Conservation (phyloP, 1,140 invertebrate species). For the Eueides isabella region DNA sequence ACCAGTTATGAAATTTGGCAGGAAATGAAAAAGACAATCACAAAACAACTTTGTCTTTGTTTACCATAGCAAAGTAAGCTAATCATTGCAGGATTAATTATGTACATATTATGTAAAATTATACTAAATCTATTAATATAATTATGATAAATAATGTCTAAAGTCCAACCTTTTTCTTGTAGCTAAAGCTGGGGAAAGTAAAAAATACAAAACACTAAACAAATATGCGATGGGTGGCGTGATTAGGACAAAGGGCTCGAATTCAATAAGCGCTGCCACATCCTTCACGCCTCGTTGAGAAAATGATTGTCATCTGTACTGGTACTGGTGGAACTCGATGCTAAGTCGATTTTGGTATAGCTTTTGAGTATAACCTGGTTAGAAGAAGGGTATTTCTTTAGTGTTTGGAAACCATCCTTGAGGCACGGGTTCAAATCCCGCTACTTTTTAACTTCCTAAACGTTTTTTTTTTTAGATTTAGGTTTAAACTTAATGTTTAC, state of each 20-base stretch:
- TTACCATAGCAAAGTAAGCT: too few species aligned
- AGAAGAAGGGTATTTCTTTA: too few species aligned
- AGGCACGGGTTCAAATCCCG: too few species aligned
- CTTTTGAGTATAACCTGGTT: too few species aligned
- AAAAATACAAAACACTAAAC: conserved; percentile 29
- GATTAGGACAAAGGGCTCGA: conserved; percentile 18
- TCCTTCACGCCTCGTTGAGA: conserved; percentile 41
- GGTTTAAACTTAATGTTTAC: too few species aligned
- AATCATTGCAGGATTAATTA: not conserved
- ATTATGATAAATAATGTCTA: not conserved
- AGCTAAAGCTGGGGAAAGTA: not conserved
- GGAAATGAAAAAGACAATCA: too few species aligned
- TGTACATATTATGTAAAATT: not conserved
- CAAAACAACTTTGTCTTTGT: too few species aligned
- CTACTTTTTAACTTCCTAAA: too few species aligned
- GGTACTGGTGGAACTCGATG: conserved; percentile 25
- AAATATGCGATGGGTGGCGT: conserved; percentile 34
- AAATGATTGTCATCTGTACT: conserved; percentile 51
- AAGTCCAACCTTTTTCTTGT: conserved; percentile 8
- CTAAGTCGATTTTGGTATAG: not conserved
- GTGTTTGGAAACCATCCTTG: too few species aligned
- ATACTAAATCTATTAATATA: not conserved
- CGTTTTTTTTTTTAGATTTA: too few species aligned
- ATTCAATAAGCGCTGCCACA: conserved; percentile 1
- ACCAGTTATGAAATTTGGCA: too few species aligned